These are phyloP conservation scores for Grallaria varia DNA, from an alignment of 2,113 vertebrate species.

Conservation along the genomic window DNA sequence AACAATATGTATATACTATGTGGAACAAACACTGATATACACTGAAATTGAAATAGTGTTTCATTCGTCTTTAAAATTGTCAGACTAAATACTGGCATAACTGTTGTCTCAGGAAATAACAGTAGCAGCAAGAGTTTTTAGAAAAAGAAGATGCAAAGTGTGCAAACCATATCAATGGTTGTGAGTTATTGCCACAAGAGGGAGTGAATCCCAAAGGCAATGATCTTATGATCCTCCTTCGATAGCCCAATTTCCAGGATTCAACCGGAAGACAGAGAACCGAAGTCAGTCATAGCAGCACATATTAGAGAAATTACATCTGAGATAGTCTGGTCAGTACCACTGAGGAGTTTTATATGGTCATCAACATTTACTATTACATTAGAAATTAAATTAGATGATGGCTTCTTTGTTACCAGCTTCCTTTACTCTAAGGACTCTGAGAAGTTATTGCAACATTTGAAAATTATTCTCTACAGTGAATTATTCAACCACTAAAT, in stretches of 20 bases:
- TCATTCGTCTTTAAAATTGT: not conserved
- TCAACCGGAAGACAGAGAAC: not conserved
- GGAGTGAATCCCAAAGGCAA: slow-evolving; percentile 30
- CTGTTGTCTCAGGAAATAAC: not conserved
- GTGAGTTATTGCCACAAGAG: slow-evolving; percentile 23
- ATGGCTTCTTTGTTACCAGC: not conserved
- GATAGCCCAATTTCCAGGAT: not conserved
- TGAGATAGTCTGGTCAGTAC: not conserved
- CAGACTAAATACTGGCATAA: not conserved
- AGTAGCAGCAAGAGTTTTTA: not conserved
- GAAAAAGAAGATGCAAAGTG: not conserved
- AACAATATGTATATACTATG: not conserved
- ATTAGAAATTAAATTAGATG: not conserved
- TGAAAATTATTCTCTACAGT: not conserved
- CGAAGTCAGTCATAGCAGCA: not conserved
- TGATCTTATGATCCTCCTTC: not conserved
- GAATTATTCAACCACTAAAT: slow-evolving; percentile 30
- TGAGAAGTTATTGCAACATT: slow-evolving; percentile 7
- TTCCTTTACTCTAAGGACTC: not conserved
- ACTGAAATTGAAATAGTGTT: not conserved
- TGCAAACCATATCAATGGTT: not conserved
- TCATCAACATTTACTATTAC: not conserved
- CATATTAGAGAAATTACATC: not conserved
- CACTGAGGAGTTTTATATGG: not conserved
- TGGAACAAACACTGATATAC: not conserved